These are phyloP conservation scores for Trachythela sp. DNA, from an alignment of 64 coral and sea anemone species.

Conservation along the genomic window DNA sequence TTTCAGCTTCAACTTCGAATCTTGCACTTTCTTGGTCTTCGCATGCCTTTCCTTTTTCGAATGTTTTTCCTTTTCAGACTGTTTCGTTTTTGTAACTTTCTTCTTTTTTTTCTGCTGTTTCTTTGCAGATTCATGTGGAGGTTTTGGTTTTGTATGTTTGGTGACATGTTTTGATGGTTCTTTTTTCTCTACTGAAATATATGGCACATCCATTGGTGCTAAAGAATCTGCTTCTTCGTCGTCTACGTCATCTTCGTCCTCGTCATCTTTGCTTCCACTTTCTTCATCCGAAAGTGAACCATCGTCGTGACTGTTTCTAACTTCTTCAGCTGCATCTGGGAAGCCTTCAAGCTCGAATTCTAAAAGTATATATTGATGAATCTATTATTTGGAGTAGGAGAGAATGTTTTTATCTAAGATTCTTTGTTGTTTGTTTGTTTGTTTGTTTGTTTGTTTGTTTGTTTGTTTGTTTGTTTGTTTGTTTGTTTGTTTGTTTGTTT, in stretches of 20 bases:
- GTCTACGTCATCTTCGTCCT: neutral
- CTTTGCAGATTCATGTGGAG: neutral
- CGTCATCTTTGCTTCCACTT: neutral
- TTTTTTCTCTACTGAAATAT: neutral
- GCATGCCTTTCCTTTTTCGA: neutral
- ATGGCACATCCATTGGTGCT: neutral
- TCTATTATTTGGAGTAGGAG: neutral
- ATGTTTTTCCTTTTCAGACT: neutral
- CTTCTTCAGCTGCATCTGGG: neutral
- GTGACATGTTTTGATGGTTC: neutral
- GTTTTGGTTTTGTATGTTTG: neutral
- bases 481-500: too few relatives aligned
- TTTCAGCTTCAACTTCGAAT: neutral
- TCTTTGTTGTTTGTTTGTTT: too few relatives aligned
- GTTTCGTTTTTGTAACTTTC: neutral
- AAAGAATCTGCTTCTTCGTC: neutral
- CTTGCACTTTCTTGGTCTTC: neutral
- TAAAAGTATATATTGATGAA: neutral
- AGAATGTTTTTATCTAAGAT: neutral
- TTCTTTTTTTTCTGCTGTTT: neutral
- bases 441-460: too few relatives aligned
- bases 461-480: too few relatives aligned
- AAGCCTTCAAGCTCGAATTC: neutral
- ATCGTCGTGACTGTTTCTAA: neutral
- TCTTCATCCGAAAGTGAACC: neutral